Percentiles rank a stretch among this genome's conserved stretches.
Conservation (phyloP, 1,140 invertebrate genomes). For the Dryas iulia region DNA sequence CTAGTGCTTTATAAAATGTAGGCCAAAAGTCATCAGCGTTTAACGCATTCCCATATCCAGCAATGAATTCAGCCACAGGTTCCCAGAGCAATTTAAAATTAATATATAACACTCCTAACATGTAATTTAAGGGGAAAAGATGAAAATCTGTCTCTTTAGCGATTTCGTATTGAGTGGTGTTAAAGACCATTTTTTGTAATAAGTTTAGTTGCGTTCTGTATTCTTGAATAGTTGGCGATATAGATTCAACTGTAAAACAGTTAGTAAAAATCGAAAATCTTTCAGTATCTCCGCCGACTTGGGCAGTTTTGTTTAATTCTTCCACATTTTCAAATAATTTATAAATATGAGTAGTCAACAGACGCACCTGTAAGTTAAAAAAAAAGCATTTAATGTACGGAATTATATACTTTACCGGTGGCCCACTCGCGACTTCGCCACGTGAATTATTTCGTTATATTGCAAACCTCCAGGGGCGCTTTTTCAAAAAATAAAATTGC, state of each 20-base stretch:
- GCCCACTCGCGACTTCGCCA: no score
- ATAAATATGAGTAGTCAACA: slow-evolving; percentile 86
- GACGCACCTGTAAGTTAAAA: slow-evolving; percentile 81
- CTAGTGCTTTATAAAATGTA: slow-evolving; percentile 84
- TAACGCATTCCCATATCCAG: slow-evolving; percentile 85
- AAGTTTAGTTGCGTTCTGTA: slow-evolving; percentile 89
- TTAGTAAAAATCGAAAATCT: slow-evolving; percentile 83
- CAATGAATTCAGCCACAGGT: slow-evolving; percentile 87
- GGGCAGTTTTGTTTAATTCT: slow-evolving; percentile 59
- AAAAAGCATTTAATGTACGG: background rate
- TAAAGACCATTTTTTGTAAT: slow-evolving; percentile 86
- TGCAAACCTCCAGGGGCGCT: no score
- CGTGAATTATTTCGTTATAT: no score
- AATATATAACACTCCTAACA: slow-evolving; percentile 90
- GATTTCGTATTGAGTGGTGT: slow-evolving; percentile 81
- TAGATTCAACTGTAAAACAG: slow-evolving; percentile 86
- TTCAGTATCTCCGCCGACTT: slow-evolving; percentile 60
- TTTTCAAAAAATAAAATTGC: no score
- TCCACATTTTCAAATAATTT: slow-evolving; percentile 83
- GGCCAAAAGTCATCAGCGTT: slow-evolving; percentile 88
- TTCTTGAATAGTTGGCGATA: slow-evolving; percentile 84
- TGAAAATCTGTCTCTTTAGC: slow-evolving; percentile 81
- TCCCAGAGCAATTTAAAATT: slow-evolving; percentile 96
- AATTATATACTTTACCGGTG: no score
- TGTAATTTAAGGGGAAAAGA: slow-evolving; percentile 85